Evolutionary conservation across 2,888 invertebrate genomes (phyloP).

Genomic region (Ditylenchus weischeri): DNA sequence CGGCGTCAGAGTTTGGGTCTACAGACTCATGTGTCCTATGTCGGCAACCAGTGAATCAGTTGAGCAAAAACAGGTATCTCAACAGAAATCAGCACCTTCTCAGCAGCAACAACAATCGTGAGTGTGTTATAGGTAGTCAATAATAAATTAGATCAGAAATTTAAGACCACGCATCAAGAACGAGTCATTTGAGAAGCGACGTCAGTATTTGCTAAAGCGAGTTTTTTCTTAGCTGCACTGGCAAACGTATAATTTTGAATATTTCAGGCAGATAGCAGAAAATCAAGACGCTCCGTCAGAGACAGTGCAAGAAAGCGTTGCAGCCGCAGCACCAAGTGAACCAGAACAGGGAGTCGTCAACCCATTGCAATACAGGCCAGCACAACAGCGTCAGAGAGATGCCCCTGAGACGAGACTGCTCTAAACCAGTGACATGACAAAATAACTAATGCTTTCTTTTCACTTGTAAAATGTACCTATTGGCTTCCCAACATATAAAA

Average conservation of each 20-base stretch:
- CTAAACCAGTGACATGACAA: too few relatives aligned
- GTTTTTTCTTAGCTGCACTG: conserved; percentile 10
- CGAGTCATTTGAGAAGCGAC: conserved; percentile 18
- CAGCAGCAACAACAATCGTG: conserved; percentile 22
- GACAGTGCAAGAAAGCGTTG: not conserved
- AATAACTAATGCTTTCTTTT: too few relatives aligned
- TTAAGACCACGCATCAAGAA: conserved; percentile 11
- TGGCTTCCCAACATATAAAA: too few relatives aligned
- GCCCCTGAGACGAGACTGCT: conserved; percentile 10
- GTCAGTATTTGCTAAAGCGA: conserved; percentile 24
- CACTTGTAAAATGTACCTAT: too few relatives aligned
- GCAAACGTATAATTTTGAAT: not conserved
- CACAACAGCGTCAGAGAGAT: conserved; percentile 23
- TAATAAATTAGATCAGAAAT: conserved; percentile 11
- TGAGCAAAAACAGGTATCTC: conserved; percentile 9
- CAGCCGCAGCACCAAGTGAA: conserved; percentile 10
- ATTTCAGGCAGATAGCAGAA: conserved; percentile 31
- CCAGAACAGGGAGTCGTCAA: conserved; percentile 36
- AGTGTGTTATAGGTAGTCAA: not conserved
- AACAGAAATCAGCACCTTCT: conserved; percentile 4
- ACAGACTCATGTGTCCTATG: conserved; percentile 36
- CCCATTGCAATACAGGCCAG: conserved; percentile 53
- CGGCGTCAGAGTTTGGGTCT: conserved; percentile 55
- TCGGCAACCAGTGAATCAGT: not conserved
- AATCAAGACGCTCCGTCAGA: conserved; percentile 17